phyloP scores from a whole-genome alignment of 2,113 vertebrate genomes.

The Ctenodactylus gundi region DNA sequence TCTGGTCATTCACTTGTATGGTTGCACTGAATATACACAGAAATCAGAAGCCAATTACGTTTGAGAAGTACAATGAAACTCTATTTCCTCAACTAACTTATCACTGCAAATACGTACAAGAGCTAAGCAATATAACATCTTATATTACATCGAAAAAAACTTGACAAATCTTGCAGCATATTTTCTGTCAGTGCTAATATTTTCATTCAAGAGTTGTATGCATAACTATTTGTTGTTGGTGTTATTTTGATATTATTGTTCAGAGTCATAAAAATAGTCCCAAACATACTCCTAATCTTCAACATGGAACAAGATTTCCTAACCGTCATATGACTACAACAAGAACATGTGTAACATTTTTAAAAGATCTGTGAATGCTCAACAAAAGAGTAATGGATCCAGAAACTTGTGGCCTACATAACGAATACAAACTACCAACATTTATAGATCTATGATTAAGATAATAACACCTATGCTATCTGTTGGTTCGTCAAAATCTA shows the following conservation, averaged over 20 bases:
- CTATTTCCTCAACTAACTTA: neutral
- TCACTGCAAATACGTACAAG: neutral
- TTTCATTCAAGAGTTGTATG: slow-evolving; percentile 27
- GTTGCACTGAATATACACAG: neutral
- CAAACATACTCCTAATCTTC: neutral
- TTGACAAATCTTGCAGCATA: neutral
- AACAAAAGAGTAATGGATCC: neutral
- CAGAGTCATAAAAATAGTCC: neutral
- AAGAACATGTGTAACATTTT: neutral
- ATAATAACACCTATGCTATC: neutral
- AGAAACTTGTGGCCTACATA: neutral
- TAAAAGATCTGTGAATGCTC: neutral
- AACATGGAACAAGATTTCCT: neutral
- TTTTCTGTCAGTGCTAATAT: neutral
- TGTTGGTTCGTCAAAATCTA: neutral
- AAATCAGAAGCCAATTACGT: too few relatives aligned
- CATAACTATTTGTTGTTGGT: neutral
- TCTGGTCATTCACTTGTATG: neutral
- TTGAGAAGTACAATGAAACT: neutral
- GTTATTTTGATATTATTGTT: neutral
- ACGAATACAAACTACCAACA: neutral
- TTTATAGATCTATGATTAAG: neutral
- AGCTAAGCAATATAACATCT: slow-evolving; percentile 14
- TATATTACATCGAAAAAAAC: neutral
- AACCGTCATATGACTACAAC: neutral